Base-by-base conservation (phyloP, 2,113 vertebrate species). In the Ursus arctos region DNA sequence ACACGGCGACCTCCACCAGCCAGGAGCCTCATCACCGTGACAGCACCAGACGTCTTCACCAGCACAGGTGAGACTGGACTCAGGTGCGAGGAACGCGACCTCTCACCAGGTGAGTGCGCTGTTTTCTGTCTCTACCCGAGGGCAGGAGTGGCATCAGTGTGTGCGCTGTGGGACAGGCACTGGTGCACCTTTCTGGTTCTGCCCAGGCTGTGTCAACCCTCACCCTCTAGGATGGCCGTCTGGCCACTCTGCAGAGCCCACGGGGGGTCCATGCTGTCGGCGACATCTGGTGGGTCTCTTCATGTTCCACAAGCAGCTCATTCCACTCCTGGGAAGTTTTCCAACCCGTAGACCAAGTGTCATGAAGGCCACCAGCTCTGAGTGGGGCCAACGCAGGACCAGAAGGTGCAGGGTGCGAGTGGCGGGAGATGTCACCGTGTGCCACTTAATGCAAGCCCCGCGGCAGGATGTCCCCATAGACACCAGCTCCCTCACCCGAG, bases 151-250 rank as follows among this genome's bases (percentile, higher is more conserved):
- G 14, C 12, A 19, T 28, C n/a, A 14, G 11, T 55, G 0, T 4
- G 24, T 5, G 1, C 18, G 5, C 0, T 0, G 6, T 36, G 55
- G 21, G 21, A 7, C 13, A 1, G 36, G 69, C 2, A 31, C 2
- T 4, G 4, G 13, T 1, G 22, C 18, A 0, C 18, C 0, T 2
- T 47, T 2, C 21, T 0, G 12, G 40, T 18, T 57, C 67, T 33
- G 2, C 13, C 26, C 55, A 1, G 13, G 13, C 28, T 53, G 24
- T 0, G 13, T 4, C 2, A 7, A 15, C 22, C 9, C 76, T 49
- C 63, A 11, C 1, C 6, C 22, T 51, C 40, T 28, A 2, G n/a
- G 28, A 21, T 6, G 12, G 3, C 11, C 6, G 0, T 21, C 36
- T 7, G 51, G 40, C 22, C 53, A 11, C 9, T n/a, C 36, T 57